A percentile compares a stretch with the other conserved stretches of the same genome.
Evolutionary conservation across 1,140 invertebrate genomes (phyloP).

Genomic region (Stratiolaelaps scimitus): DNA sequence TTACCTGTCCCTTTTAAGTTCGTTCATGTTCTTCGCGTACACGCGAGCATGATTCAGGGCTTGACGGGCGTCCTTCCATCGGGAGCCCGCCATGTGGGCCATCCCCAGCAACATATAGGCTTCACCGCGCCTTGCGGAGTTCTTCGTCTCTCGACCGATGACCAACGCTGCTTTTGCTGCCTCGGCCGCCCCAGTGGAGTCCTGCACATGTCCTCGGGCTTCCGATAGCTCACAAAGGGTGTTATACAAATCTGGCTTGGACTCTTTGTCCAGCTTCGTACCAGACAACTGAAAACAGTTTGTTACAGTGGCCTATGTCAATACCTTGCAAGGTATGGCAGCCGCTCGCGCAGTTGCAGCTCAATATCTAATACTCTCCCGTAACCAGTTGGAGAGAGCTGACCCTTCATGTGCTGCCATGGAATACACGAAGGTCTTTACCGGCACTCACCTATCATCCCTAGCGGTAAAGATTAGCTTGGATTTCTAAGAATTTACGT

Average conservation of each 20-base stretch:
- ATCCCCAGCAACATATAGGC: conserved; percentile 5
- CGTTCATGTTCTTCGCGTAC: background rate
- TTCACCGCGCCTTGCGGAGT: background rate
- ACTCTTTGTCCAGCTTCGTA: conserved; percentile 13
- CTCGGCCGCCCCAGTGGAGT: background rate
- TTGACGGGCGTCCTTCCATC: background rate
- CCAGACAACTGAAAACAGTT: background rate
- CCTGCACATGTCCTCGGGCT: background rate
- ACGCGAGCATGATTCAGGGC: conserved; percentile 16
- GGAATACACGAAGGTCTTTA: no score
- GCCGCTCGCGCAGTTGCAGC: no score
- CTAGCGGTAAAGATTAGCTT: no score
- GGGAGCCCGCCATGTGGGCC: background rate
- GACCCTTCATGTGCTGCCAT: no score
- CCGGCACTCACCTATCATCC: no score
- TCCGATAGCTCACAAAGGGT: conserved; percentile 14
- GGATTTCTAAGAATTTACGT: no score
- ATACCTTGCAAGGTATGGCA: no score
- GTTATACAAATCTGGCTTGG: conserved; percentile 1
- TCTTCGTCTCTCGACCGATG: conserved; percentile 13
- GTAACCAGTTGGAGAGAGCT: no score
- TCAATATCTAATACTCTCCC: no score
- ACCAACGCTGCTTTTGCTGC: conserved; percentile 5
- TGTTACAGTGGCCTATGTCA: no score
- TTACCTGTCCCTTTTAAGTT: conserved; percentile 6